These are phyloP conservation scores for Tiphia femorata DNA, from an alignment of 2,888 invertebrate genomes.

Conservation along the genomic window DNA sequence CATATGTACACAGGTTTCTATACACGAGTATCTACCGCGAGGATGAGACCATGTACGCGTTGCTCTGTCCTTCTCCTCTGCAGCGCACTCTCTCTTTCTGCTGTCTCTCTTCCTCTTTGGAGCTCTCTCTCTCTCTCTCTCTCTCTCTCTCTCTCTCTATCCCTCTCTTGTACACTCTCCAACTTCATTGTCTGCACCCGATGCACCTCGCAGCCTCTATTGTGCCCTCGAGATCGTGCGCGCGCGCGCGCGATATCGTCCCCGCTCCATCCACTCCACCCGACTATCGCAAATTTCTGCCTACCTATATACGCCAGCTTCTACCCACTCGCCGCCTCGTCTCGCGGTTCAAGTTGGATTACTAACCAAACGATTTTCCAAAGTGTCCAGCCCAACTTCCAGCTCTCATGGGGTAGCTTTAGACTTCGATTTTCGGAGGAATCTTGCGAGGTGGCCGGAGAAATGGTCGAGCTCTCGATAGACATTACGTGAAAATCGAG, in stretches of 20 bases:
- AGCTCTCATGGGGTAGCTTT: too few relatives aligned
- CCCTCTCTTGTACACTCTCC: background rate
- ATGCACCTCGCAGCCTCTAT: conserved; percentile 22
- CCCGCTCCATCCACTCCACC: background rate
- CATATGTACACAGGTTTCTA: conserved; percentile 5
- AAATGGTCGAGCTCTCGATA: too few relatives aligned
- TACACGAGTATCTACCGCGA: background rate
- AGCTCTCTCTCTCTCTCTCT: conserved; percentile 3
- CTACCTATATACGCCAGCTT: too few relatives aligned
- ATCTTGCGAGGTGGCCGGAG: too few relatives aligned
- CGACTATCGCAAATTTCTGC: too few relatives aligned
- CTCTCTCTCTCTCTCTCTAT: conserved; percentile 5
- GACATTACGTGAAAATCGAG: too few relatives aligned
- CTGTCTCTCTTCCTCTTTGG: background rate
- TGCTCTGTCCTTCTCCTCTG: conserved; percentile 1
- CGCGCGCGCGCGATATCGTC: conserved; percentile 5
- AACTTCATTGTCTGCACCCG: conserved; percentile 21
- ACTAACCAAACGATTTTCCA: too few relatives aligned
- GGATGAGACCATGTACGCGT: background rate
- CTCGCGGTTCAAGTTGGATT: too few relatives aligned
- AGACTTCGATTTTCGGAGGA: too few relatives aligned
- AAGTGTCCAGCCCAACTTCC: too few relatives aligned
- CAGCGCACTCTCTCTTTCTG: background rate
- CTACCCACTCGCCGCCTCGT: too few relatives aligned
- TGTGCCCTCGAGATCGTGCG: conserved; percentile 12